Conservation (phyloP, 1,140 invertebrate species). For the Fopius arisanus region DNA sequence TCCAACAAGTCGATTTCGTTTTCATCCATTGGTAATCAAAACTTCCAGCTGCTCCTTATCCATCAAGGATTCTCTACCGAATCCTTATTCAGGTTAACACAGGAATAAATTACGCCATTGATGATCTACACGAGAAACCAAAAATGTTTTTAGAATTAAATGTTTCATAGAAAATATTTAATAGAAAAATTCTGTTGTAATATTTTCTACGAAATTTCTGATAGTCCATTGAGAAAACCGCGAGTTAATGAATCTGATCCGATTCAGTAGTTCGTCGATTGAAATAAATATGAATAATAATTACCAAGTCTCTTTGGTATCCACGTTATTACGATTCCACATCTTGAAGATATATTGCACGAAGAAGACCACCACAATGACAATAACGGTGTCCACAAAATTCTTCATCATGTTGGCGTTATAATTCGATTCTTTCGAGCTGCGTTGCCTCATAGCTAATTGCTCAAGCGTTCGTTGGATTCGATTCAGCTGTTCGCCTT, state of each 20-base stretch:
- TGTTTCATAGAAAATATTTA: no score
- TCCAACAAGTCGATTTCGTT: not conserved
- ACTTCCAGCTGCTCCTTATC: not conserved
- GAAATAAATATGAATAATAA: not conserved
- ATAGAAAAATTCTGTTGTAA: no score
- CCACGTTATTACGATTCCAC: conserved; percentile 40
- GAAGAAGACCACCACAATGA: conserved; percentile 55
- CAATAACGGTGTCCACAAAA: conserved; percentile 54
- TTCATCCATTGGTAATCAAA: not conserved
- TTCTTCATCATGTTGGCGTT: conserved; percentile 54
- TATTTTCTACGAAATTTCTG: no score
- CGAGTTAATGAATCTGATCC: not conserved
- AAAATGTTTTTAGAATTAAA: no score
- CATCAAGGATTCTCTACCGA: not conserved
- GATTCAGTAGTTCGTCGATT: not conserved
- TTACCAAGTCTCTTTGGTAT: conserved; percentile 37
- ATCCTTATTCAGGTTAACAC: no score
- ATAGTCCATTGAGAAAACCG: no score
- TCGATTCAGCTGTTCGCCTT: conserved; percentile 58
- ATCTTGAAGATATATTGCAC: conserved; percentile 57
- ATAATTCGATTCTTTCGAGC: conserved; percentile 49
- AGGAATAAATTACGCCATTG: not conserved
- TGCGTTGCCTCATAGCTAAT: conserved; percentile 55
- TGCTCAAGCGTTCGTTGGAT: conserved; percentile 61
- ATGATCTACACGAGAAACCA: conserved; percentile 1